Evolutionary conservation across 2,113 vertebrate species (phyloP), one percentile per base, ranked within the genome.

Genomic region (Ia io): DNA sequence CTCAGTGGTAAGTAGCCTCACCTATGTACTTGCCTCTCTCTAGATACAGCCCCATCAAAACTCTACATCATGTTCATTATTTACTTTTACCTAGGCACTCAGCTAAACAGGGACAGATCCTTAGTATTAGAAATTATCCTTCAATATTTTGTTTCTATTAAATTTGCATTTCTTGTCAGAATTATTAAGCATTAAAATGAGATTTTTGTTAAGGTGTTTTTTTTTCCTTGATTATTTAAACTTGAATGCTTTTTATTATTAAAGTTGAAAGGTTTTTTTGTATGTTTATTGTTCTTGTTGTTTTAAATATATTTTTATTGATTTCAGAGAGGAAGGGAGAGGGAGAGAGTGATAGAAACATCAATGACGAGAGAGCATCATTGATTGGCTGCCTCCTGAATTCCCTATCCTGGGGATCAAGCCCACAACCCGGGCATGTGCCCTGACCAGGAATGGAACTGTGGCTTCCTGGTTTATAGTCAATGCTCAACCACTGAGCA

Each of bases 151-250:
- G 56, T 67, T 94, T 95, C 82, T 84, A 32, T 96, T 92, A 95
- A 94, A 87, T 97, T 95, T 91, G 65, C 37, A 92, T 79, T 65
- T 20, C 86, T 91, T 95, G 53, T 67, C n/a, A 95, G 88, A 96
- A 78, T 73, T 90, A 85, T 59, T 95, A 91, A 97, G 18, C 37
- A 44, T 96, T 88, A 80, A 87, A 96, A 78, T 96, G 23, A 1
- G 6, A 63, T 71, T 51, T 61, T 49, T 91, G 14, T 83, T 65
- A 37, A 37, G 37, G 18, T 92, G 20, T 11, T 47, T 73, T 77
- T 95, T 90, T 95, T 71, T 94, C 53, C 14, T 88, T 13, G 70
- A 30, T 91, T 96, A 95, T 96, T 56, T 96, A 84, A 94, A 95
- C 30, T 83, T 92, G 53, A 35, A 90, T 90, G 22, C 1, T 91